Conservation (phyloP, 2,888 invertebrate genomes). For the Oxystoma pomonae region DNA sequence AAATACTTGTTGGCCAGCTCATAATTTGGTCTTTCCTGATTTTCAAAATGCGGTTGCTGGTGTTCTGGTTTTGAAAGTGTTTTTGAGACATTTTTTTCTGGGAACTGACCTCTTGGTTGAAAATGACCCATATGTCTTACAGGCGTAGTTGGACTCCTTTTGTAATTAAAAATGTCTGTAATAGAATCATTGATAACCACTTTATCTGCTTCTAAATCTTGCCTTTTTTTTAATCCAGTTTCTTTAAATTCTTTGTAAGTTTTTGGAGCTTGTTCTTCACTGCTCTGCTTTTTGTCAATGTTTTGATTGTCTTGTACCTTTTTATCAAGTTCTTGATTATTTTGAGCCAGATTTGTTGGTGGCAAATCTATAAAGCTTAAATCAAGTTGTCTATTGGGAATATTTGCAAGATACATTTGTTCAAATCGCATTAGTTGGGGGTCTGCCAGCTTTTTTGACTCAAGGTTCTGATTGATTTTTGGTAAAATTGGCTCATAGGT, state of each 20-base stretch:
- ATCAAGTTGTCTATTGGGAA: conserved; percentile 44
- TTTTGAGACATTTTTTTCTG: background rate
- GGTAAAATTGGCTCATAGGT: conserved; percentile 18
- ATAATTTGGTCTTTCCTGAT: background rate
- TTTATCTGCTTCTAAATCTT: conserved; percentile 22
- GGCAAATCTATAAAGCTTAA: conserved; percentile 42
- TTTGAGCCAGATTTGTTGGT: no score
- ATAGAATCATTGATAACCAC: conserved; percentile 27
- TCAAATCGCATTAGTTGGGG: conserved; percentile 32
- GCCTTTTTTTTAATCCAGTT: conserved; percentile 23
- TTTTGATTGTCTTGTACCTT: conserved; percentile 6
- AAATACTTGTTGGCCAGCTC: background rate
- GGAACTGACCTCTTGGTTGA: background rate
- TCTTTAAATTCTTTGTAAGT: conserved; percentile 28
- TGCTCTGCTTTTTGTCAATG: conserved; percentile 8
- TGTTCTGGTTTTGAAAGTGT: background rate
- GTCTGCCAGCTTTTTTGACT: conserved; percentile 1
- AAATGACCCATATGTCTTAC: background rate
- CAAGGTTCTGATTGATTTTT: background rate
- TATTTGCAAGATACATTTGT: conserved; percentile 45
- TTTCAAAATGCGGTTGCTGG: background rate
- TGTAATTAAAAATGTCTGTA: conserved; percentile 37
- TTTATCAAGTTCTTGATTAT: conserved; percentile 12
- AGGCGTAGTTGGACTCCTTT: conserved; percentile 11
- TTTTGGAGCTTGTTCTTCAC: conserved; percentile 28